Evolutionary conservation across 2,113 vertebrate genomes (phyloP).

Genomic region (Coregonus clupeaformis): DNA sequence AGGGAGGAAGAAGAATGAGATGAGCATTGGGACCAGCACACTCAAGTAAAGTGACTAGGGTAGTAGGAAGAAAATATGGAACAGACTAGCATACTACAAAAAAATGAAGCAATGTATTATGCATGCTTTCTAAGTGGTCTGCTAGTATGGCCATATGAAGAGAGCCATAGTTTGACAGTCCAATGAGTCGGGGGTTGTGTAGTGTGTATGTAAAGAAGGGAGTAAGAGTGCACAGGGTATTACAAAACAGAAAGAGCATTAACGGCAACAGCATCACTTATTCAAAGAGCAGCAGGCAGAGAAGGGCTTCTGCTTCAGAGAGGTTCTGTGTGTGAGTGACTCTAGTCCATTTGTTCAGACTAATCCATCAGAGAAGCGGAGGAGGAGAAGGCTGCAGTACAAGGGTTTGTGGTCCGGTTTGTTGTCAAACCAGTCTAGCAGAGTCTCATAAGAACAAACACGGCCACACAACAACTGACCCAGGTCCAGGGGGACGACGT

Average conservation of each 20-base stretch:
- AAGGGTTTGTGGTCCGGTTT: neutral
- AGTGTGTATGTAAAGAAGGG: too few relatives aligned
- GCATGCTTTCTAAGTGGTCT: too few relatives aligned
- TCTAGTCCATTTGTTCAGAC: slow-evolving; percentile 10
- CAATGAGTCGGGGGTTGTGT: too few relatives aligned
- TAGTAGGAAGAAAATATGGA: neutral
- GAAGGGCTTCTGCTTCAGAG: neutral
- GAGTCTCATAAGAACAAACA: neutral
- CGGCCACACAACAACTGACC: neutral
- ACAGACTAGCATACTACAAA: neutral
- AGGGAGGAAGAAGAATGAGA: neutral
- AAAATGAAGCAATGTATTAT: too few relatives aligned
- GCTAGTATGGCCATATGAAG: too few relatives aligned
- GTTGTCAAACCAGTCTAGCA: neutral
- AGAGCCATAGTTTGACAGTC: too few relatives aligned
- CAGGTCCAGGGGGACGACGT: neutral
- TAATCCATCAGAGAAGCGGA: neutral
- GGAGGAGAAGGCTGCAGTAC: neutral
- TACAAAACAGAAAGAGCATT: too few relatives aligned
- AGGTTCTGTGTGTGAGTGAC: neutral
- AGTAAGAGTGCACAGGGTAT: too few relatives aligned
- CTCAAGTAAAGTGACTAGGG: slow-evolving; percentile 42
- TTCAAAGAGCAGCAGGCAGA: neutral
- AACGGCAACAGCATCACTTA: neutral
- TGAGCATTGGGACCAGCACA: slow-evolving; percentile 59